Percentiles rank a stretch among this genome's conserved stretches.
Evolutionary conservation across 2,113 vertebrate species (phyloP).

Genomic region (Tupaia chinensis): DNA sequence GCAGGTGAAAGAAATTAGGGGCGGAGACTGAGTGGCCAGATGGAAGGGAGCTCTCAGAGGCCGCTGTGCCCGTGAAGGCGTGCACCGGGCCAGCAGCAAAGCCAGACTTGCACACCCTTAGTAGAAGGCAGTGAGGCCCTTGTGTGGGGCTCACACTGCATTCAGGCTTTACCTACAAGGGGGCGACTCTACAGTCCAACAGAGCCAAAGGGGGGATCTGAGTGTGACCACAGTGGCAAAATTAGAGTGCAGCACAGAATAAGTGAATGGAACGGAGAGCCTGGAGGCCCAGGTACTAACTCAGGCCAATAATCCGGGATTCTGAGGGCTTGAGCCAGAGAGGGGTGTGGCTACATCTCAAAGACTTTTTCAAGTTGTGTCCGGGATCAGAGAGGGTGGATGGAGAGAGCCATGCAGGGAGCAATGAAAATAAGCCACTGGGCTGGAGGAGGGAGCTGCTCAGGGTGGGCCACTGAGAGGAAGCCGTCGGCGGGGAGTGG

Average conservation of each 20-base stretch:
- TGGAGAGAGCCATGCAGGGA: neutral
- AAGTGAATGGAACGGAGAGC: neutral
- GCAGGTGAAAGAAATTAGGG: too few species aligned
- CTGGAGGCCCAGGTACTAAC: too few species aligned
- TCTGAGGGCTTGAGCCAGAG: neutral
- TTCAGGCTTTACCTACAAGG: too few species aligned
- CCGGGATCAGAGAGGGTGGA: neutral
- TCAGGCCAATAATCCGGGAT: too few species aligned
- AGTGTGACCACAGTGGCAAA: neutral
- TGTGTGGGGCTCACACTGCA: neutral
- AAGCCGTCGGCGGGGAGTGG: too few species aligned
- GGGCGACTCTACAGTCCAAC: too few species aligned
- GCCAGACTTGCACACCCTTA: rapidly evolving
- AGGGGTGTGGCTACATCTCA: neutral
- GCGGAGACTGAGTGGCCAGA: neutral
- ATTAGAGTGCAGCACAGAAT: rapidly evolving
- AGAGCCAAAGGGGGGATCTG: neutral
- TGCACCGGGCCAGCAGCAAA: rapidly evolving
- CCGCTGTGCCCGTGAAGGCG: rapidly evolving
- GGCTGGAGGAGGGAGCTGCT: neutral
- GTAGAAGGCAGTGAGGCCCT: rapidly evolving
- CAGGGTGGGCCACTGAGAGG: neutral
- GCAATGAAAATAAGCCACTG: neutral
- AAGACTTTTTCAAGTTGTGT: neutral
- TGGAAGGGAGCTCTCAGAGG: too few species aligned